Percentiles rank a stretch among this genome's conserved stretches.
phyloP scores from a whole-genome alignment of 2,888 invertebrate genomes.

The Hypena proboscidalis region DNA sequence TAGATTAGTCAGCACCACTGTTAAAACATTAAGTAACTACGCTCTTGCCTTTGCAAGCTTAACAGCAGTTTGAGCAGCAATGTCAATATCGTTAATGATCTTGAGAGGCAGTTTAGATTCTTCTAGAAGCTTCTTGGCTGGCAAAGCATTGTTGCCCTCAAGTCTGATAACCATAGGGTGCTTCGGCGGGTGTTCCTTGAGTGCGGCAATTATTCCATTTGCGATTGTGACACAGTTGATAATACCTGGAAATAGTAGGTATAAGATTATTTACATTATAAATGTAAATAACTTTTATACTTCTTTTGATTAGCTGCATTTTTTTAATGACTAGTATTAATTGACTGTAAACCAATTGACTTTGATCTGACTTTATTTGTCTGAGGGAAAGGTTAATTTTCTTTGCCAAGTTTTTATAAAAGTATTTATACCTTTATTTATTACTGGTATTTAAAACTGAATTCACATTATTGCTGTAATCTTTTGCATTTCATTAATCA shows the following conservation, averaged over 20 bases:
- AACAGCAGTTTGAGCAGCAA: conserved; percentile 96
- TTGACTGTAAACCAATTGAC: too few relatives aligned
- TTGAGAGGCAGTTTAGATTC: conserved; percentile 94
- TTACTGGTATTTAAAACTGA: too few relatives aligned
- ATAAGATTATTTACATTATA: too few relatives aligned
- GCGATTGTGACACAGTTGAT: conserved; percentile 99
- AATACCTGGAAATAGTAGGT: conserved; percentile 90
- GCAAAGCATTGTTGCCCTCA: conserved; percentile 96
- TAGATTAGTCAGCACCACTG: conserved; percentile 14
- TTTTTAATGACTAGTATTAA: too few relatives aligned
- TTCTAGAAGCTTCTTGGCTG: conserved; percentile 92
- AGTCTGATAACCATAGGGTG: conserved; percentile 97
- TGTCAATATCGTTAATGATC: conserved; percentile 94
- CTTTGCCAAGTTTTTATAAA: too few relatives aligned
- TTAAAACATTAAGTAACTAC: conserved; percentile 3
- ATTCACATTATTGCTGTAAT: neutral
- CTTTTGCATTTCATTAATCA: too few relatives aligned
- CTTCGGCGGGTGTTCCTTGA: conserved; percentile 90
- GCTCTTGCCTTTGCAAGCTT: conserved; percentile 57
- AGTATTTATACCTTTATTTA: too few relatives aligned
- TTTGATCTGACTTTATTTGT: too few relatives aligned
- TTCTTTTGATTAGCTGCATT: too few relatives aligned
- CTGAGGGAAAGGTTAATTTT: too few relatives aligned
- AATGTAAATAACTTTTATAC: neutral
- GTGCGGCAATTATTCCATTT: conserved; percentile 96